Evolutionary conservation across 2,113 vertebrate species (phyloP), one percentile per base, ranked within the genome.

Genomic region (Cyprinodon variegatus): DNA sequence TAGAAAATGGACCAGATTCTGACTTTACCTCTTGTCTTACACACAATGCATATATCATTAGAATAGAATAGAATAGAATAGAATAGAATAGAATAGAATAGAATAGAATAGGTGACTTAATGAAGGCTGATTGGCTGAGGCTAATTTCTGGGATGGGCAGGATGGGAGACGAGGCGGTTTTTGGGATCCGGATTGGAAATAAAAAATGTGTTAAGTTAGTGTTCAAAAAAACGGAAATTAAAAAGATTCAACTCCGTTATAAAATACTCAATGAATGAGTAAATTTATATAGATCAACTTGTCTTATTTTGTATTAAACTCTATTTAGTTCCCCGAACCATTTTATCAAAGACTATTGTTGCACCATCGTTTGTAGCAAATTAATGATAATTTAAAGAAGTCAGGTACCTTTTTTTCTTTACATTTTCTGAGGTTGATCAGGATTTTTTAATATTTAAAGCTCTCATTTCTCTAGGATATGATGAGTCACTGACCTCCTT

Each of bases 161-260:
- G 78, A 86, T 85, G 85, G 86, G 90, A 90, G 89, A 83, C 72
- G 45, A 78, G 78, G 65, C 38, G 20, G 37, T 72, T 87, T 90
- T 87, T 74, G 77, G 90, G 79, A 88, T 90, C 78, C 63, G 69
- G 74, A 62, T n/a, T 59, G 3, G 41, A 57, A 57, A 57, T 57
- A 57, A 57, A 40, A 29, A 46, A 36, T 38, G 40, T 11, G 20
- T 73, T 64, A 89, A 83, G 70, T 11, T 9, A 36, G 29, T 71
- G 11, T 4, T 1, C 0, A 3, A 3, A 0, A 65, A 1, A 78
- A 50, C 61, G 80, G 83, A 88, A 77, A 2, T 57, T 0, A 14
- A 12, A 1, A 3, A 0, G 4, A 3, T 41, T 39, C 0, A 13
- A 0, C 46, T 84, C 81, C 88, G 84, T 2, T 57, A 59, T 59